Evolutionary conservation across 2,797 vertebrate species (phyloP).

Genomic region (Acanthiza pusilla): DNA sequence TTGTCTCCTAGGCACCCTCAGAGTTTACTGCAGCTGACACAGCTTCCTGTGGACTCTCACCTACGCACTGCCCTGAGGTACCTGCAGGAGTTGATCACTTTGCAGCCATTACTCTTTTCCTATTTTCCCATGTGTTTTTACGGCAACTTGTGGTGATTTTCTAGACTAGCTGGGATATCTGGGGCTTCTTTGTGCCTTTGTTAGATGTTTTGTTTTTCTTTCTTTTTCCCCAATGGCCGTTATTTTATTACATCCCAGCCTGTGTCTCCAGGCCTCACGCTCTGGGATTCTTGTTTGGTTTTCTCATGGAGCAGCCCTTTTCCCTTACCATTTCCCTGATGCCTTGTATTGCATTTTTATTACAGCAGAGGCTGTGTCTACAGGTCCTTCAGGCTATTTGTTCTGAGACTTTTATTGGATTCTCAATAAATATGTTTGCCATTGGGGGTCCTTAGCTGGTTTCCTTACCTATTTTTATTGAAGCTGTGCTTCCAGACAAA

Average conservation of each 20-base stretch:
- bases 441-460: constrained; percentile 72
- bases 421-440: constrained; percentile 73
- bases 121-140: constrained; percentile 65
- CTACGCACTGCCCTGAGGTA: not conserved
- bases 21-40: constrained; percentile 25
- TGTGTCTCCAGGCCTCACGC: constrained; percentile 57
- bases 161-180: constrained; percentile 54
- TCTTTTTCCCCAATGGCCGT: constrained; percentile 59
- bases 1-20: constrained; percentile 50
- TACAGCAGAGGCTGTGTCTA: constrained; percentile 52
- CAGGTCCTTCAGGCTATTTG: constrained; percentile 73
- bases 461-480: constrained; percentile 74
- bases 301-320: constrained; percentile 65
- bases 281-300: constrained; percentile 69
- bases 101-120: constrained; percentile 38
- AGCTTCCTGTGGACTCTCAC: constrained; percentile 51
- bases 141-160: constrained; percentile 47
- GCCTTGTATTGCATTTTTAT: constrained; percentile 74
- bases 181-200: constrained; percentile 66
- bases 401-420: constrained; percentile 77
- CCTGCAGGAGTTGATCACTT: constrained; percentile 30
- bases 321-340: constrained; percentile 68
- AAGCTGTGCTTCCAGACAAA: constrained; percentile 66
- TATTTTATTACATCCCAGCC: constrained; percentile 60
- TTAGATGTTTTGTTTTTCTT: constrained; percentile 63